Evolutionary conservation across 2,797 vertebrate genomes (phyloP).

Genomic region (Streptopelia turtur): DNA sequence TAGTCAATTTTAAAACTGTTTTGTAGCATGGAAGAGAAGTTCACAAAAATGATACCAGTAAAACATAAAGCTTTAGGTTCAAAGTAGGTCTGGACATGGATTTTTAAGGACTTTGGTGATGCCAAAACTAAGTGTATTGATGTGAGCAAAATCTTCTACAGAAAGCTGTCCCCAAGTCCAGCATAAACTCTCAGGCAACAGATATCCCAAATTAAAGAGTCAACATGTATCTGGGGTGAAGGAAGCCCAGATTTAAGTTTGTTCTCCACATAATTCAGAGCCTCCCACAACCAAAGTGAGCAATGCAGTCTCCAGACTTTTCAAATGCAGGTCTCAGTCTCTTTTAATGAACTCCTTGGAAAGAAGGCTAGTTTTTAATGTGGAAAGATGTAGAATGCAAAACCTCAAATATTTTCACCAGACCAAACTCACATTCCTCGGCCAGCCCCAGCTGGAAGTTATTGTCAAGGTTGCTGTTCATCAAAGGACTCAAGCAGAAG

Average conservation of each 20-base stretch:
- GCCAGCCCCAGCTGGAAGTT: constrained; percentile 44
- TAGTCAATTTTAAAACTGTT: not conserved
- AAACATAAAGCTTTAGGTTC: not conserved
- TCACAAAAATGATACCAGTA: not conserved
- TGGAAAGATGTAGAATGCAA: constrained; percentile 52
- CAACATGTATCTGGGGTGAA: not conserved
- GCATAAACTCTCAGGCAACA: not conserved
- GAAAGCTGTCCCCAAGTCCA: not conserved
- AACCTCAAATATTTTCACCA: constrained; percentile 60
- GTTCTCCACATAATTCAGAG: not conserved
- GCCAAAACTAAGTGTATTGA: not conserved
- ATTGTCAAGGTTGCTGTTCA: constrained; percentile 25
- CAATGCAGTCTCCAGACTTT: not conserved
- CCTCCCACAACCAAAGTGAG: not conserved
- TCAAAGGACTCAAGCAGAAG: constrained; percentile 17
- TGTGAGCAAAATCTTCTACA: not conserved
- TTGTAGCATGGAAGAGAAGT: not conserved
- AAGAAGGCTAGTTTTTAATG: constrained; percentile 22
- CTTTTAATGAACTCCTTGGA: constrained; percentile 38
- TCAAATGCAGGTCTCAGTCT: not conserved
- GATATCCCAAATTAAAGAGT: not conserved
- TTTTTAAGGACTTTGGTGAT: not conserved
- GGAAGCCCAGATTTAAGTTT: not conserved
- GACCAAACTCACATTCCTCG: constrained; percentile 23
- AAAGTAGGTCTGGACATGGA: not conserved